Evolutionary conservation across 2,113 vertebrate genomes (phyloP).

Genomic region (Hiodon alosoides): DNA sequence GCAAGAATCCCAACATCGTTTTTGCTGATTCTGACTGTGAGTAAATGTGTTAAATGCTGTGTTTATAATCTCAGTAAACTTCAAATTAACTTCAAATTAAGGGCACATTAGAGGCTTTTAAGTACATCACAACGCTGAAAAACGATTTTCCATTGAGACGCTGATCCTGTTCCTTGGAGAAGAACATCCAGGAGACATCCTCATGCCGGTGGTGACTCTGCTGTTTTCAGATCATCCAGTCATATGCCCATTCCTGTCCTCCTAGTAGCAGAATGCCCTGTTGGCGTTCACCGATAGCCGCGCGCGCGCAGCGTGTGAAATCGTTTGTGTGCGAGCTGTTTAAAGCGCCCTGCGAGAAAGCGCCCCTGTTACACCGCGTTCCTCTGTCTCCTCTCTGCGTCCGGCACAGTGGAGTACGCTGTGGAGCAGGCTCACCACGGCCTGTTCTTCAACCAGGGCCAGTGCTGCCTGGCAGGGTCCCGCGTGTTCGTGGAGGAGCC

Average conservation of each 20-base stretch:
- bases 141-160: background rate
- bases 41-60: conserved; percentile 30
- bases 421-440: conserved; percentile 74
- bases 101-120: background rate
- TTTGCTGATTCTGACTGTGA: conserved; percentile 83
- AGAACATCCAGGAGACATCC: no score
- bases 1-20: conserved; percentile 83
- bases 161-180: no score
- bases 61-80: background rate
- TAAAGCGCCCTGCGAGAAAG: background rate
- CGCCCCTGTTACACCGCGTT: background rate
- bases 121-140: background rate
- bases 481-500: conserved; percentile 83
- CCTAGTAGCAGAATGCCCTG: no score
- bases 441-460: conserved; percentile 82
- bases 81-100: background rate
- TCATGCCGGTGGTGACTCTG: no score
- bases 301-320: background rate
- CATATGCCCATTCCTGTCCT: no score
- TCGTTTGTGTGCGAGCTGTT: background rate
- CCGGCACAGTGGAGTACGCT: conserved; percentile 67
- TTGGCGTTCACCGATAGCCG: background rate
- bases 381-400: conserved; percentile 10
- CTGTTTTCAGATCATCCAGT: no score
- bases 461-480: conserved; percentile 80